Base-by-base conservation (phyloP, 2,888 invertebrate species). In the Pecten maximus region DNA sequence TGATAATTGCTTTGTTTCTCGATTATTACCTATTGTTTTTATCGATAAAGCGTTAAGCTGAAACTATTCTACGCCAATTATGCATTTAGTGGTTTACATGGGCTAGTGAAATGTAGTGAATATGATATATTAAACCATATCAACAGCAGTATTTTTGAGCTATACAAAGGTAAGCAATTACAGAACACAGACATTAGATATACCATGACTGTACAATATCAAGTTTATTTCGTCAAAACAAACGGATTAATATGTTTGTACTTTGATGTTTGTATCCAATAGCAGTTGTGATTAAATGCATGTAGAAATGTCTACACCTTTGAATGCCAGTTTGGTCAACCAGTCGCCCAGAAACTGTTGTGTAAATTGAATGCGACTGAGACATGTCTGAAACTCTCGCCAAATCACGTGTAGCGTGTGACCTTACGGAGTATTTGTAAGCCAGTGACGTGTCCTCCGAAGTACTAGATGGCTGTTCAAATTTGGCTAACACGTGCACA, bases 381-480 rank as follows among this genome's bases (percentile, higher is more conserved):
- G 35, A 35, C 74, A 74, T 74, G 28, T 74, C 74, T 74, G 74
- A 74, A 19, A 74, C 74, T 74, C 35, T 28, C 74, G 74, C 74
- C 74, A 74, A 74, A 74, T 35, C 74, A 74, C 74, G 74, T 74
- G 35, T 74, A 74, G 74, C 74, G 74, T 74, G 74, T 35, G 74
- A 74, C 74, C 74, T 74, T 23, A 74, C 74, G 15, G 35, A 74
- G 28, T 28, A 35, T 35, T 35, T 54, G 54, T 74, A 10, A 0
- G n/a, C 60, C 23, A n/a, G 60, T 23, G 60, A 60, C 60, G 23
- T 60, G 60, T 60, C 6, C 23, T 74, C 35, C 12, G 4, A 35
- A 35, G 74, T 28, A 28, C 35, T 35, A 28, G 12, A 54, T 54
- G 23, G 54, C 28, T 28, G 74, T 6, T 35, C 19, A 54, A 54